Evolutionary conservation across 2,113 vertebrate genomes (phyloP).

Genomic region (Oreochromis spilurus): DNA sequence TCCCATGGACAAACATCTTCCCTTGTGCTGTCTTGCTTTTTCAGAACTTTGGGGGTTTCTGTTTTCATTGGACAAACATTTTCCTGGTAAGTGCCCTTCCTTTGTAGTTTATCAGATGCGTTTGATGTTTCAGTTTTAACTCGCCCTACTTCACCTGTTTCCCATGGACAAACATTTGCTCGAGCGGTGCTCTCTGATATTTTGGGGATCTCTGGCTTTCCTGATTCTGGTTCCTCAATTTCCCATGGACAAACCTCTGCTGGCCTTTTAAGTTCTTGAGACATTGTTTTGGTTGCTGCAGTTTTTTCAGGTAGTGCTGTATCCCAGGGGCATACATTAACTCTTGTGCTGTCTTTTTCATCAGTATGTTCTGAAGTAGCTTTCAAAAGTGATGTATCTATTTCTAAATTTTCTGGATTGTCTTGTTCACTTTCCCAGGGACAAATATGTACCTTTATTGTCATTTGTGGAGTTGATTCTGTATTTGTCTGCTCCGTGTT

Average conservation of each 20-base stretch:
- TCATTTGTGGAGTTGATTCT: slow-evolving; percentile 27
- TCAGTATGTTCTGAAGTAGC: not conserved
- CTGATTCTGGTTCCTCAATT: not conserved
- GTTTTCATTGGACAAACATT: slow-evolving; percentile 47
- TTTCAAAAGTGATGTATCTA: slow-evolving; percentile 19
- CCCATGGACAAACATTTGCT: slow-evolving; percentile 45
- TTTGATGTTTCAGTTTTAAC: not conserved
- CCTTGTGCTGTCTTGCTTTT: slow-evolving; percentile 1
- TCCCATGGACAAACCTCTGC: slow-evolving; percentile 60
- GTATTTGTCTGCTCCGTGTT: slow-evolving; percentile 11
- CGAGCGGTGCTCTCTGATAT: not conserved
- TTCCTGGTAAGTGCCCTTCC: not conserved
- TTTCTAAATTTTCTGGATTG: not conserved
- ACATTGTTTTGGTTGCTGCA: not conserved
- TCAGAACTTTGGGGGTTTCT: not conserved
- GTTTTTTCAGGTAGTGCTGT: not conserved
- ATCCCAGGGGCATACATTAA: slow-evolving; percentile 49
- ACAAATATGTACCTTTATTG: slow-evolving; percentile 53
- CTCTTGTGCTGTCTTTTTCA: not conserved
- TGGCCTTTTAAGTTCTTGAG: not conserved
- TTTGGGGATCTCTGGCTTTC: not conserved
- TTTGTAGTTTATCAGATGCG: not conserved
- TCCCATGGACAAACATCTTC: slow-evolving; percentile 58
- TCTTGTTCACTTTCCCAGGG: slow-evolving; percentile 41
- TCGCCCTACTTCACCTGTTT: not conserved